These are phyloP conservation scores for Abramis brama DNA, from an alignment of 2,113 vertebrate species.

Conservation along the genomic window DNA sequence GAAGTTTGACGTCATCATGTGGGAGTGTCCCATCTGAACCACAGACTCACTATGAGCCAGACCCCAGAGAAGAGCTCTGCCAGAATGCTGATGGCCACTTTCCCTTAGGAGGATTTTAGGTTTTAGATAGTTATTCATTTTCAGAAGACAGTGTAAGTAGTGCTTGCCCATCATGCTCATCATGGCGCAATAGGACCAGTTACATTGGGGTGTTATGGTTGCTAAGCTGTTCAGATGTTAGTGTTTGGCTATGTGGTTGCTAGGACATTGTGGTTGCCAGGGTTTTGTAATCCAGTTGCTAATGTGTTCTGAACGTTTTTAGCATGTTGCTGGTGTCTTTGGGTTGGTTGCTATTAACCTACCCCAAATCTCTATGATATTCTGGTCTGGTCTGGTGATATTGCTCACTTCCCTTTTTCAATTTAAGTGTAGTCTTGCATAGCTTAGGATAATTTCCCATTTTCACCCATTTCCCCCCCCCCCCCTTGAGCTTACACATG, in stretches of 20 bases:
- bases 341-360: neutral
- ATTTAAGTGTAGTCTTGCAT: neutral
- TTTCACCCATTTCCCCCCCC: conserved; percentile 25
- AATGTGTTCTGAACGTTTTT: neutral
- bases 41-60: neutral
- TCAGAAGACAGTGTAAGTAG: neutral
- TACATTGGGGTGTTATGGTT: no score
- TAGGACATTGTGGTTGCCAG: no score
- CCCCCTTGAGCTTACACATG: conserved; percentile 57
- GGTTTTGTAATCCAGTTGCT: no score
- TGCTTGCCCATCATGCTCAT: no score
- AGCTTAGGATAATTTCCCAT: neutral
- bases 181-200: no score
- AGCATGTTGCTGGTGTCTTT: neutral
- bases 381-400: neutral
- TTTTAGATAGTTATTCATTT: neutral
- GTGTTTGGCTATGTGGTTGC: no score
- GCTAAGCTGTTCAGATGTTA: no score
- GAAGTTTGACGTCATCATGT: conserved; percentile 46
- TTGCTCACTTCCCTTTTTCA: conserved; percentile 9
- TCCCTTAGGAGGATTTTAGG: neutral
- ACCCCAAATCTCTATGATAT: neutral
- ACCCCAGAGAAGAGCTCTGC: neutral
- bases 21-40: conserved; percentile 49
- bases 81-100: neutral